Percentiles rank a stretch among this genome's conserved stretches.
phyloP scores from a whole-genome alignment of 2,797 vertebrate species.

The Hylomyscus alleni region DNA sequence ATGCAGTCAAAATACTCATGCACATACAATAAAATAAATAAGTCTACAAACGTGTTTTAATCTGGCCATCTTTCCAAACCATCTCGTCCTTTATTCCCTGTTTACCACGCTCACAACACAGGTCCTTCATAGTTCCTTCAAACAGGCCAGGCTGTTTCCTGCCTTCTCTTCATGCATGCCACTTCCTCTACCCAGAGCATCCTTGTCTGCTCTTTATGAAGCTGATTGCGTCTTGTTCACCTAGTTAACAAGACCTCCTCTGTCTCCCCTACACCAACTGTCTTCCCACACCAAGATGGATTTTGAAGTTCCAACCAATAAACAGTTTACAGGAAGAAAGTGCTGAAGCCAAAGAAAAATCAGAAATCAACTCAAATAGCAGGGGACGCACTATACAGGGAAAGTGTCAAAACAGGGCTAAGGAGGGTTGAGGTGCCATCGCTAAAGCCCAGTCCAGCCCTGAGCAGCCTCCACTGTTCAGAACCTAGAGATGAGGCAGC shows the following conservation, averaged over 20 bases:
- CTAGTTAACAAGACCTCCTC: neutral
- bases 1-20: neutral
- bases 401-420: neutral
- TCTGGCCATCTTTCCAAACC: neutral
- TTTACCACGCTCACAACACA: neutral
- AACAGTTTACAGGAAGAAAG: constrained; percentile 27
- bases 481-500: neutral
- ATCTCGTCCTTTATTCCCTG: neutral
- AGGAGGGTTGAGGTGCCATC: neutral
- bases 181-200: neutral
- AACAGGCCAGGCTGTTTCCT: neutral
- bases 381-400: neutral
- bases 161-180: neutral
- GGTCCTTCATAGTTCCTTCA: neutral
- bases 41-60: neutral
- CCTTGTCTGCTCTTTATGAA: neutral
- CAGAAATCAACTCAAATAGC: neutral
- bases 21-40: neutral
- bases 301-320: neutral
- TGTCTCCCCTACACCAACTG: neutral
- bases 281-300: neutral
- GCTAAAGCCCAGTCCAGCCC: neutral
- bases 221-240: neutral
- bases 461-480: neutral
- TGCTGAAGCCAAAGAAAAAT: constrained; percentile 15